Evolutionary conservation across 1,140 invertebrate genomes (phyloP).

Genomic region (Euwallacea fornicatus): DNA sequence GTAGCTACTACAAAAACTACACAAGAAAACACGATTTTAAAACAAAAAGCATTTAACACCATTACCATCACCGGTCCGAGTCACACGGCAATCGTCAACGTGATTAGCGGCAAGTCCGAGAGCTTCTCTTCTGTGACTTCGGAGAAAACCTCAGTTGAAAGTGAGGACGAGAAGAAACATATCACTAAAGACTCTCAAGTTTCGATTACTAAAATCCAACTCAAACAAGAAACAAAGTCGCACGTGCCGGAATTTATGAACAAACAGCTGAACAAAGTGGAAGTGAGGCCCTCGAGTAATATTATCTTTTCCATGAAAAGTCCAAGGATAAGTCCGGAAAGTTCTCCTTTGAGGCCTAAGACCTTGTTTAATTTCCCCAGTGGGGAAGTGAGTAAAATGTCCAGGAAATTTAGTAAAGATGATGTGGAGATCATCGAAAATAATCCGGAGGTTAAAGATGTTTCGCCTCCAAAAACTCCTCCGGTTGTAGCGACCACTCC

Average conservation of each 20-base stretch:
- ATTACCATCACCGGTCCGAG: constrained; percentile 51
- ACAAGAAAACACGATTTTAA: constrained; percentile 1
- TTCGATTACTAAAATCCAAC: constrained; percentile 50
- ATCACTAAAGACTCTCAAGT: constrained; percentile 43
- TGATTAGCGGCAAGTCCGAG: constrained; percentile 37
- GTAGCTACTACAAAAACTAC: background rate
- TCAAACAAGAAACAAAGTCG: constrained; percentile 45
- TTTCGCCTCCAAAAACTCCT: constrained; percentile 42
- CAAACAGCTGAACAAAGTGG: constrained; percentile 69
- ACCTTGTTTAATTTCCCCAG: constrained; percentile 36
- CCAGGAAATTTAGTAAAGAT: constrained; percentile 57
- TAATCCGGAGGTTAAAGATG: constrained; percentile 42
- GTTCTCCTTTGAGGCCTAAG: constrained; percentile 31
- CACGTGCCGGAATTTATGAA: constrained; percentile 71
- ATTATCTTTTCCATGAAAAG: constrained; percentile 61
- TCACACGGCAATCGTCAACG: constrained; percentile 50
- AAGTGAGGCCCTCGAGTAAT: constrained; percentile 60
- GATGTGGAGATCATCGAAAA: constrained; percentile 57
- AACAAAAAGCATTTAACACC: constrained; percentile 26
- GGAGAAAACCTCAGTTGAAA: constrained; percentile 15
- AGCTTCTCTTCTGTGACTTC: constrained; percentile 32
- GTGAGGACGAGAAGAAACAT: constrained; percentile 23
- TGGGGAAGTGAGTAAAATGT: constrained; percentile 11
- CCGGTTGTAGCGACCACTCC: constrained; percentile 36
- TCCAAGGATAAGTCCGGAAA: constrained; percentile 39